These are phyloP conservation scores for Eupithecia pulchellata DNA, from an alignment of 2,888 invertebrate species.

Conservation along the genomic window DNA sequence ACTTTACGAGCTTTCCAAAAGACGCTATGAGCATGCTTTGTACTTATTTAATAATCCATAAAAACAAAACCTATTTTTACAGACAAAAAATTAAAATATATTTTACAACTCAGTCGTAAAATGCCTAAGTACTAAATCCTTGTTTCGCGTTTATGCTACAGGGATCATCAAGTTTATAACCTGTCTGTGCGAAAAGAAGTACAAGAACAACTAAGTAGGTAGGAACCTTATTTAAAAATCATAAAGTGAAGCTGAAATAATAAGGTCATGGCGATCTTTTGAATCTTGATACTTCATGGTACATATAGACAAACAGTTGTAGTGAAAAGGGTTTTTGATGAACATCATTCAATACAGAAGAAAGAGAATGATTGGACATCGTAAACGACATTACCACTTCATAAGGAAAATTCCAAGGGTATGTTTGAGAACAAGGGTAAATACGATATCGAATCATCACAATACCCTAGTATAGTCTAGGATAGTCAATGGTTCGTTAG, in stretches of 20 bases:
- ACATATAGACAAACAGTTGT: too few relatives aligned
- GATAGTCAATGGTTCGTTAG: too few relatives aligned
- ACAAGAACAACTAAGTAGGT: neutral
- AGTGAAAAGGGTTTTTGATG: too few relatives aligned
- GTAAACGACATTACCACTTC: too few relatives aligned
- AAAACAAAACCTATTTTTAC: constrained; percentile 23
- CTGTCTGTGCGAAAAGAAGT: neutral
- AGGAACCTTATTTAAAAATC: neutral
- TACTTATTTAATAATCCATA: neutral
- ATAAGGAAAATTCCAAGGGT: too few relatives aligned
- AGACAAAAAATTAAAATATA: constrained; percentile 15
- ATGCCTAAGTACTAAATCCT: constrained; percentile 18
- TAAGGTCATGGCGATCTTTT: neutral
- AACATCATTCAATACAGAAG: too few relatives aligned
- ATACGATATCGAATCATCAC: too few relatives aligned
- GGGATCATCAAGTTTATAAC: constrained; percentile 9
- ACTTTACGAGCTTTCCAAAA: neutral
- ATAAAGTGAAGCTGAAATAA: neutral
- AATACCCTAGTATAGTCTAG: too few relatives aligned
- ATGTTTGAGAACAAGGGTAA: too few relatives aligned
- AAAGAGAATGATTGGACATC: too few relatives aligned
- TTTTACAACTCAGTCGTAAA: constrained; percentile 36
- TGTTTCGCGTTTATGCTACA: constrained; percentile 18
- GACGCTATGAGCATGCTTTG: neutral
- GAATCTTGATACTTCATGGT: neutral